Evolutionary conservation across 2,113 vertebrate species (phyloP).

Genomic region (Calidris pugnax): DNA sequence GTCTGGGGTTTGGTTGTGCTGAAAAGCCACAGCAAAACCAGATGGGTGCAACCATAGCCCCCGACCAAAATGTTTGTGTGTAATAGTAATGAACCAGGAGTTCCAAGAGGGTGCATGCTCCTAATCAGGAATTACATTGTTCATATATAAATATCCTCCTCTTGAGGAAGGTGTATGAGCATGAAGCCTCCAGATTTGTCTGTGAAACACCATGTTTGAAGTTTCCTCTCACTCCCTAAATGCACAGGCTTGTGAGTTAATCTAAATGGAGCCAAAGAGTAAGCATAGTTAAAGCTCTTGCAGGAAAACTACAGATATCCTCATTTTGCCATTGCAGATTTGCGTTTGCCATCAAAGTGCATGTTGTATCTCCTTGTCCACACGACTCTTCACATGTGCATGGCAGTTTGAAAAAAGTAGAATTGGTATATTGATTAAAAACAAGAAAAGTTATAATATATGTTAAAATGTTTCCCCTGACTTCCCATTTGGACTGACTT

Average conservation of each 20-base stretch:
- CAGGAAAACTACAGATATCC: neutral
- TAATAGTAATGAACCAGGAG: neutral
- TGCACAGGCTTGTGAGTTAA: neutral
- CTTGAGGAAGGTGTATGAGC: neutral
- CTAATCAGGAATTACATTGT: neutral
- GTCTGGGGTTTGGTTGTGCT: neutral
- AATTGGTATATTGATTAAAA: neutral
- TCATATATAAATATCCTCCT: neutral
- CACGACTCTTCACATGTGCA: constrained; percentile 43
- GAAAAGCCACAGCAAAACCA: neutral
- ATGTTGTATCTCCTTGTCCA: constrained; percentile 63
- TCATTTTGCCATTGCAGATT: constrained; percentile 64
- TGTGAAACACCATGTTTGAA: neutral
- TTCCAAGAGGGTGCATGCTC: neutral
- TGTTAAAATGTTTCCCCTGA: neutral
- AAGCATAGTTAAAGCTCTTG: neutral
- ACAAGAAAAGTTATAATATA: neutral
- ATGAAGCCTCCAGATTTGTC: neutral
- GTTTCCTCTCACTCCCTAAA: neutral
- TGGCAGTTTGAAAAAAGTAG: constrained; percentile 14
- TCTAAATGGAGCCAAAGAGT: neutral
- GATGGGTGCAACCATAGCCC: neutral
- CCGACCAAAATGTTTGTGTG: neutral
- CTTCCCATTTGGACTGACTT: neutral
- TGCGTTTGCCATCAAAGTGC: constrained; percentile 45